phyloP scores from a whole-genome alignment of 2,888 invertebrate species.

The Monochamus alternatus region DNA sequence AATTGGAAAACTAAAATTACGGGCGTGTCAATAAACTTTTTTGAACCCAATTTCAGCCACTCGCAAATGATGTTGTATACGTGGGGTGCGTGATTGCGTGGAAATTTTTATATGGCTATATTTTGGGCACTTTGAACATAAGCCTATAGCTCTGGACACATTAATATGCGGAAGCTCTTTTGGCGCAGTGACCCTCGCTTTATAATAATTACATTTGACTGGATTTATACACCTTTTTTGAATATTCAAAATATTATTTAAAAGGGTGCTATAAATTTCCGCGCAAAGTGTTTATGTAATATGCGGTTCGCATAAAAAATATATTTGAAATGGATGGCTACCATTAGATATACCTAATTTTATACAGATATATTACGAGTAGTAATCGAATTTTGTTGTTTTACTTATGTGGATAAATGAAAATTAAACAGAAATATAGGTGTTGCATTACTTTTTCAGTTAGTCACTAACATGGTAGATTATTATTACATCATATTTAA shows the following conservation, averaged over 20 bases:
- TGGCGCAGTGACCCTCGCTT: conserved; percentile 2
- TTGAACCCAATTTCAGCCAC: not conserved
- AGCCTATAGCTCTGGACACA: not conserved
- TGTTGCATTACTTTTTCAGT: no score
- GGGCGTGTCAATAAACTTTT: not conserved
- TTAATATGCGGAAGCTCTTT: conserved; percentile 21
- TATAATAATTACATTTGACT: conserved; percentile 17
- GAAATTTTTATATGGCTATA: not conserved
- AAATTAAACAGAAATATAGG: no score
- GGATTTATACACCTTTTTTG: conserved; percentile 15
- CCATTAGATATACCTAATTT: no score
- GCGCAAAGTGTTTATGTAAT: not conserved
- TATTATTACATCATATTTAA: no score
- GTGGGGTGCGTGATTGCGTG: conserved; percentile 8
- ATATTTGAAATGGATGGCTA: no score
- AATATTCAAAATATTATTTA: conserved; percentile 16
- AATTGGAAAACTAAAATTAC: not conserved
- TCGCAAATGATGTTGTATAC: not conserved
- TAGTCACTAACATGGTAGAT: no score
- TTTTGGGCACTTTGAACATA: conserved; percentile 15
- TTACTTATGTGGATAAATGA: no score
- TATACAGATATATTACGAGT: no score
- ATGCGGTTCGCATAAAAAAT: not conserved
- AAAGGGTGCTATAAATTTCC: not conserved
- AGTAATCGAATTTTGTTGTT: no score